Evolutionary conservation across 1,140 invertebrate species (phyloP).

Genomic region (Formica selysi): DNA sequence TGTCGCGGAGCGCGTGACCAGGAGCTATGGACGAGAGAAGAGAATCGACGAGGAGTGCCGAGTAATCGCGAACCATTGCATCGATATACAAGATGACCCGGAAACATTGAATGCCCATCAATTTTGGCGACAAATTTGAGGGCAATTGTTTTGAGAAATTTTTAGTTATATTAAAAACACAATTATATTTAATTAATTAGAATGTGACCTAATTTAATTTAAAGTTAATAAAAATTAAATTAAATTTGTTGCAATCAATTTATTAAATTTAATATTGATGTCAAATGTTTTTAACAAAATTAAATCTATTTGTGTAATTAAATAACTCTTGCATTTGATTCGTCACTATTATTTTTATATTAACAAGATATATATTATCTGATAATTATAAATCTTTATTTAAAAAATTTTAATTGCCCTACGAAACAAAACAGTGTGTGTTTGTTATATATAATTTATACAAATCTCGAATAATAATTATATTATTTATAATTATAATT

Average conservation of each 20-base stretch:
- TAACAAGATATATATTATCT: too few relatives aligned
- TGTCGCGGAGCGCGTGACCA: constrained; percentile 53
- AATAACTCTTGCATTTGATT: not conserved
- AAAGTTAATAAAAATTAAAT: not conserved
- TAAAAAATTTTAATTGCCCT: too few relatives aligned
- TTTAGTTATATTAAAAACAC: not conserved
- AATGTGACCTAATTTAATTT: not conserved
- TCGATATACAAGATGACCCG: not conserved
- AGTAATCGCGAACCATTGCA: constrained; percentile 42
- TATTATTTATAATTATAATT: too few relatives aligned
- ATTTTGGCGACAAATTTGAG: not conserved
- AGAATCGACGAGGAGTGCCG: constrained; percentile 58
- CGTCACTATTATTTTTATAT: not conserved
- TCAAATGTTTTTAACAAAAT: not conserved
- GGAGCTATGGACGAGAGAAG: constrained; percentile 33
- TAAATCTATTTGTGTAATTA: not conserved
- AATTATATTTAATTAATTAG: not conserved
- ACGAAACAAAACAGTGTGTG: too few relatives aligned
- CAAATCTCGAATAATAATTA: too few relatives aligned
- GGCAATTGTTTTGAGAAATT: not conserved
- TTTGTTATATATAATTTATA: too few relatives aligned
- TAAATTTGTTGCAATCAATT: not conserved
- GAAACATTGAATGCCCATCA: not conserved
- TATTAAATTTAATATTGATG: not conserved
- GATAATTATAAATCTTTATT: too few relatives aligned